Evolutionary conservation across 2,888 invertebrate species (phyloP).

Genomic region (Heteromyza rotundicornis): DNA sequence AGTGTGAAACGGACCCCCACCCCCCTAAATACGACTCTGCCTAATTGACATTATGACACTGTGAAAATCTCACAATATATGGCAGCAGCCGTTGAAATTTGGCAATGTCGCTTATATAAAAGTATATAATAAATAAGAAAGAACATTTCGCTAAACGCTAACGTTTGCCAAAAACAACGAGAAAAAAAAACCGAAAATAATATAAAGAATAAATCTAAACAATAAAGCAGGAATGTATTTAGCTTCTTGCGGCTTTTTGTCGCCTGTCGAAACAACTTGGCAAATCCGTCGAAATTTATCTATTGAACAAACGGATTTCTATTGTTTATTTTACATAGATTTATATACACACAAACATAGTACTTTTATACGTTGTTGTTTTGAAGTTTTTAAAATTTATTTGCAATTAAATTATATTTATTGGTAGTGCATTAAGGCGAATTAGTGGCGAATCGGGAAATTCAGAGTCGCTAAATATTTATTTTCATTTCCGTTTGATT

Average conservation of each 20-base stretch:
- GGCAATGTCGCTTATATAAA: conserved; percentile 11
- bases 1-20: too few relatives aligned
- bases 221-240: conserved; percentile 6
- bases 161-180: neutral
- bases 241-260: neutral
- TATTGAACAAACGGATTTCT: too few relatives aligned
- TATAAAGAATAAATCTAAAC: neutral
- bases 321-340: too few relatives aligned
- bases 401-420: conserved; percentile 40
- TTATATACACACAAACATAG: too few relatives aligned
- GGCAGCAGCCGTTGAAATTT: conserved; percentile 15
- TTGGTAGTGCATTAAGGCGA: conserved; percentile 42
- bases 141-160: neutral
- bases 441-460: conserved; percentile 22
- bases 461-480: conserved; percentile 25
- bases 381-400: conserved; percentile 20
- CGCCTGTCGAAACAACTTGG: conserved; percentile 1
- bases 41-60: conserved; percentile 1
- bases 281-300: neutral
- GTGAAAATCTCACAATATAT: neutral
- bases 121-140: too few relatives aligned
- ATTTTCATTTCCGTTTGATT: conserved; percentile 10
- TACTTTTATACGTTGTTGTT: neutral
- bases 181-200: neutral
- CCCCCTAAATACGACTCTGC: neutral